Evolutionary conservation across 2,888 invertebrate species (phyloP), one percentile per base, ranked within the genome.

Genomic region (Lepeophtheirus nordmannii): DNA sequence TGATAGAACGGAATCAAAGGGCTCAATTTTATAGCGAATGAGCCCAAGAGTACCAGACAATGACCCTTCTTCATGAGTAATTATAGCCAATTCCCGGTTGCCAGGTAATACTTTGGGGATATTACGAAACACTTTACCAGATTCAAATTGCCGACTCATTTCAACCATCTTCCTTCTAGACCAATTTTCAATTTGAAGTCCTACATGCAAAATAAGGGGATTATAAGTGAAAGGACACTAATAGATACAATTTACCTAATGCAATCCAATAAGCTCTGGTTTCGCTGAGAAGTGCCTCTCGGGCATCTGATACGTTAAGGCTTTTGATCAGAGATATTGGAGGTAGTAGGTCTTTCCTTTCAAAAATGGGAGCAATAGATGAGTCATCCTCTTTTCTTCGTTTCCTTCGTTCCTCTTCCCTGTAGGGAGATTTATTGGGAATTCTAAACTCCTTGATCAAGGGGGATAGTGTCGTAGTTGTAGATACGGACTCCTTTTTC

Each of bases 151-250:
- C 10, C 39, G 10, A 20, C 40, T 39, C 17, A 41, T 39, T 20
- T 23, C n/a, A 11, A 23, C 60, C 37, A 30, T 7, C 17, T 30
- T 23, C 30, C 17, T 30, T 60, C 60, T 30, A 14, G 62, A 62
- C 62, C 62, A 62, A 39, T 62, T 62, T 17, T 62, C 62, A 3
- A 62, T 40, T 20, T 22, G 62, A 23, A 62, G 17, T 3, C 62
- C 62, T n/a, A 62, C 20, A 5, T 30, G 7, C 30, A 30, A 30
- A 2, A 30, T 30, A 30, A 30, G 2, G 30, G 30, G 30, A 30
- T 30, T 30, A 30, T 30, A 30, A 2, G 30, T 30, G n/a, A 30
- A 30, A 30, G 30, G 30, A 30, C 30, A 30, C 30, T 30, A 30
- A 30, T 5, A 30, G 7, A 30, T 7, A n/a, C 7, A 30, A 7